Conservation (phyloP, 1,140 invertebrate species). For the Uloborus diversus region DNA sequence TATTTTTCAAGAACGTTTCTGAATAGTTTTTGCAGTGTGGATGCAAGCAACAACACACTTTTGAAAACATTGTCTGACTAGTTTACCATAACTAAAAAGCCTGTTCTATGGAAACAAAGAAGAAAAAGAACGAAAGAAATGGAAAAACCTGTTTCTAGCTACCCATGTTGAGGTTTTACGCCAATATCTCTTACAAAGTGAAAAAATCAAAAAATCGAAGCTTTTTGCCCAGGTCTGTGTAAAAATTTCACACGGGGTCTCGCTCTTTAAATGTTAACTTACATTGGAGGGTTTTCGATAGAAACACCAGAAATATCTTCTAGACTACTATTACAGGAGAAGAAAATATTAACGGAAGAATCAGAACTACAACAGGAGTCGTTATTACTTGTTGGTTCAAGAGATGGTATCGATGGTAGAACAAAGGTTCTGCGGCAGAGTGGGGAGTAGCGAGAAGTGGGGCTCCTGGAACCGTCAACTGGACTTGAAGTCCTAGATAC, state of each 20-base stretch:
- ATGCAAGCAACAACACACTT: too few species aligned
- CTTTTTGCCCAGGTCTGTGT: not conserved
- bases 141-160: too few species aligned
- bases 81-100: too few species aligned
- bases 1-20: too few species aligned
- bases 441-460: conserved; percentile 54
- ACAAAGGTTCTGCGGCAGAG: conserved; percentile 36
- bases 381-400: conserved; percentile 56
- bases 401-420: conserved; percentile 26
- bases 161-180: too few species aligned
- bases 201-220: too few species aligned
- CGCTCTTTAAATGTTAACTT: not conserved
- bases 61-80: too few species aligned
- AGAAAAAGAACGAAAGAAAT: too few species aligned
- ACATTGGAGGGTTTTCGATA: conserved; percentile 4
- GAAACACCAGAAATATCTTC: conserved; percentile 31
- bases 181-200: too few species aligned
- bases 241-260: not conserved
- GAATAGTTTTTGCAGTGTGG: too few species aligned
- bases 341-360: conserved; percentile 48
- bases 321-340: conserved; percentile 51
- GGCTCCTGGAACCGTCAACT: conserved; percentile 24
- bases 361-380: conserved; percentile 53
- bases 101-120: too few species aligned
- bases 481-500: conserved; percentile 34